A percentile compares a stretch with the other conserved stretches of the same genome.
These are phyloP conservation scores for Astreopora myriophthalma DNA, from an alignment of 64 coral and sea anemone genomes.

Conservation along the genomic window DNA sequence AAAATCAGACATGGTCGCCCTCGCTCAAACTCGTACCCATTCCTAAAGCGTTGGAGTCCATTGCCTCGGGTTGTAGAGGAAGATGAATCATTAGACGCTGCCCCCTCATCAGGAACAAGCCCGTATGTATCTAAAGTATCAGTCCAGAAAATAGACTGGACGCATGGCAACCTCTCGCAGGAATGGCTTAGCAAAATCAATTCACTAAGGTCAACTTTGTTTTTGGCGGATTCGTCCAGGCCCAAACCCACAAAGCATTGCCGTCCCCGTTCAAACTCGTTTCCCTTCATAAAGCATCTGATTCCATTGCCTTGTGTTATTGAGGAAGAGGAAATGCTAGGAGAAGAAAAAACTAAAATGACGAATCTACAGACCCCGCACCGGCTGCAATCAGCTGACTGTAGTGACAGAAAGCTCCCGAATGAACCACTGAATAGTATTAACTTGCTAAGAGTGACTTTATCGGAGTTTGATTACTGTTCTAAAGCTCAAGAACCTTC, in stretches of 20 bases:
- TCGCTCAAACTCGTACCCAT: conserved; percentile 11
- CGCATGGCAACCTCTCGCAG: neutral
- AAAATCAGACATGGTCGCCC: neutral
- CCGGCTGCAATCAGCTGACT: neutral
- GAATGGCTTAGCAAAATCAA: conserved; percentile 29
- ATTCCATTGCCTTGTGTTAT: neutral
- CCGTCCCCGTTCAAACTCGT: neutral
- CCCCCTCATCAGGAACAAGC: neutral
- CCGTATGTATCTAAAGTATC: neutral
- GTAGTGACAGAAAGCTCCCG: neutral
- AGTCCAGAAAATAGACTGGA: conserved; percentile 9
- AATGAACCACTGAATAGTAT: neutral
- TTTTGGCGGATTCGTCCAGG: neutral
- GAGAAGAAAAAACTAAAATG: neutral
- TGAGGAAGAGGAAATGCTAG: neutral
- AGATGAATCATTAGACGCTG: neutral
- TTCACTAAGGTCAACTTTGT: neutral
- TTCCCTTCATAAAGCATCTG: neutral
- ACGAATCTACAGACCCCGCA: neutral
- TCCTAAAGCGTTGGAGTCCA: neutral
- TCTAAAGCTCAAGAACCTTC: neutral
- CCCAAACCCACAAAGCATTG: neutral
- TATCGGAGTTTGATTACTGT: neutral
- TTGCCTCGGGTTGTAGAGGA: neutral
- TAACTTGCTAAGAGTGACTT: neutral